Conservation (phyloP, 2,797 vertebrate genomes). For the Galago senegalensis region DNA sequence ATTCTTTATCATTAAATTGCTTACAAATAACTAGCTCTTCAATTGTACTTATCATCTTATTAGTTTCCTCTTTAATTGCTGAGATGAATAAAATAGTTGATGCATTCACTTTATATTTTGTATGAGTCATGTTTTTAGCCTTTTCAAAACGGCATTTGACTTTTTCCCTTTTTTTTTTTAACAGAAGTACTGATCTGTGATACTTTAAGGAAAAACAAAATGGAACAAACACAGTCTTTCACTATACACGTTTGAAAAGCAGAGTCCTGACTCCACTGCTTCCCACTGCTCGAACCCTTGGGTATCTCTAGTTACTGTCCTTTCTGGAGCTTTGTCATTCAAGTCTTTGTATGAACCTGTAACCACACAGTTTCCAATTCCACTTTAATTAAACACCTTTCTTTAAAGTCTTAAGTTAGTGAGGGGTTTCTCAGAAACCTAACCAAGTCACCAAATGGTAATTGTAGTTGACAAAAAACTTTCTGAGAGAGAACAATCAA, state of each 20-base stretch:
- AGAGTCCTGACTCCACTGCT: neutral
- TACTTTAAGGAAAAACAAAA: neutral
- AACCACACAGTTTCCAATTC: neutral
- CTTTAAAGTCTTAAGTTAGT: constrained; percentile 18
- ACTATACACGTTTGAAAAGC: neutral
- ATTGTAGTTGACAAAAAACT: neutral
- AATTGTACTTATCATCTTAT: neutral
- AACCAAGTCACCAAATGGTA: neutral
- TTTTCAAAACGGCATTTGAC: constrained; percentile 17
- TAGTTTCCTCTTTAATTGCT: neutral
- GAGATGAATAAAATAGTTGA: neutral
- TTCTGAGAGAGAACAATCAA: neutral
- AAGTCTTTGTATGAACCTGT: neutral
- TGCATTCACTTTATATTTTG: neutral
- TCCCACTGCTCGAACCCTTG: neutral
- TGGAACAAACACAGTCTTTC: neutral
- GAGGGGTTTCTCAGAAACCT: neutral
- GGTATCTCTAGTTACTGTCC: neutral
- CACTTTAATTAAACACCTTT: neutral
- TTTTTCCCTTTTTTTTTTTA: neutral
- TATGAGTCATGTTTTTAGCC: neutral
- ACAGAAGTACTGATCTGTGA: neutral
- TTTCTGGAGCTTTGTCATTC: neutral
- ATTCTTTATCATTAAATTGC: neutral
- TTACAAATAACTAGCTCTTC: neutral